A percentile compares a stretch with the other conserved stretches of the same genome.
These are phyloP conservation scores for Drosophila obscura DNA, from an alignment of 1,140 invertebrate species.

Conservation along the genomic window DNA sequence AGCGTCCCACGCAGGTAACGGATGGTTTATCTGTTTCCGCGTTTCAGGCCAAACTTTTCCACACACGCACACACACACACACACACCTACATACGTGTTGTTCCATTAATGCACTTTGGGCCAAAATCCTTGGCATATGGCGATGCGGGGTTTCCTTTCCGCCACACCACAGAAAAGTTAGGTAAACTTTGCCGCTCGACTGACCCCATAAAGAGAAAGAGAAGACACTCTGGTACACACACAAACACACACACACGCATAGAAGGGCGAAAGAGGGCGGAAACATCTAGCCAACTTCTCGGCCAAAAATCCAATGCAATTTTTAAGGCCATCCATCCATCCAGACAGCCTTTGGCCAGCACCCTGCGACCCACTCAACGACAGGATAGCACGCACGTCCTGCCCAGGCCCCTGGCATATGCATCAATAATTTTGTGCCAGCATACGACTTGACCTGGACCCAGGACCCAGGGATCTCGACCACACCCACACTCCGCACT, in stretches of 20 bases:
- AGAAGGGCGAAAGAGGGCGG: background rate
- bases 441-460: conserved; percentile 3
- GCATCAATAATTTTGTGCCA: conserved; percentile 68
- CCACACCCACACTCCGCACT: conserved; percentile 22
- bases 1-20: conserved; percentile 36
- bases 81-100: conserved; percentile 2
- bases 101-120: conserved; percentile 53
- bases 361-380: conserved; percentile 28
- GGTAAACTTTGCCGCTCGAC: conserved; percentile 57
- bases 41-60: conserved; percentile 2
- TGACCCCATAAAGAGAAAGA: conserved; percentile 15
- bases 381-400: conserved; percentile 47
- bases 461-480: background rate
- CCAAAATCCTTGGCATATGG: conserved; percentile 55
- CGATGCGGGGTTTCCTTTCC: conserved; percentile 9
- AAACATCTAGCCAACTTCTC: conserved; percentile 31
- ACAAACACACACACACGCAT: too few species aligned
- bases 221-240: background rate
- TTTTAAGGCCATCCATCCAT: conserved; percentile 41
- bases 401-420: conserved; percentile 31
- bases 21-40: conserved; percentile 41
- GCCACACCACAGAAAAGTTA: conserved; percentile 41
- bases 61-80: too few species aligned
- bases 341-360: background rate
- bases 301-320: conserved; percentile 45